Evolutionary conservation across 2,113 vertebrate species (phyloP), one percentile per base, ranked within the genome.

Genomic region (Parus major): DNA sequence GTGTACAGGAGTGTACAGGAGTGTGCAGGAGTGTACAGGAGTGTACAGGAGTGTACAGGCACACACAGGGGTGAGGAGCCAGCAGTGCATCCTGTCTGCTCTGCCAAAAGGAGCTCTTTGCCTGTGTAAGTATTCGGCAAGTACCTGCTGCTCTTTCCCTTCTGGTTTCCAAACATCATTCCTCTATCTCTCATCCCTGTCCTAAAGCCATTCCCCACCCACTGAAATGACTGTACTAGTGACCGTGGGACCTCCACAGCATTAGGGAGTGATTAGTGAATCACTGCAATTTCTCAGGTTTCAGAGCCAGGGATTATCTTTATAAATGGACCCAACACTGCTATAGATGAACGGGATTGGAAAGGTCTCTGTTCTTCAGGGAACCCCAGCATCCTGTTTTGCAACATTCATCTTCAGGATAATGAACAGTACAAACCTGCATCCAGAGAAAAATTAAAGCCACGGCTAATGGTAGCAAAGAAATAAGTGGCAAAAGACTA

Each of bases 101-200:
- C 36, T 39, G 36, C 36, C 17, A 0, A 35, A 68, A 25, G 49
- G 29, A 55, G 15, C 5, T 0, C 33, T 55, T 36, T 5, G 47
- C 44, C 24, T 2, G 1, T 10, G 19, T 23, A 0, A 39, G 33
- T 14, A 20, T 5, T 24, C 0, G 0, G 50, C 29, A 20, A 79
- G 31, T 5, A 4, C 12, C n/a, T 44, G 33, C 75, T 50, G 33
- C 39, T 39, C 39, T 52, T 70, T 8, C 41, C 41, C 35, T 27
- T 47, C 47, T 55, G 47, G 10, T 3, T 61, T 80, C 79, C 3
- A 14, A 73, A 20, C 24, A 65, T 21, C 47, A 9, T 56, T 59
- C 2, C 2, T 42, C 18, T 23, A 2, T 36, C 21, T 39, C 29
- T 35, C 65, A n/a, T 52, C 33, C 19, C 55, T 49, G 25, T 46